These are phyloP conservation scores for Cynocephalus volans DNA, from an alignment of 2,113 vertebrate genomes.

Conservation along the genomic window DNA sequence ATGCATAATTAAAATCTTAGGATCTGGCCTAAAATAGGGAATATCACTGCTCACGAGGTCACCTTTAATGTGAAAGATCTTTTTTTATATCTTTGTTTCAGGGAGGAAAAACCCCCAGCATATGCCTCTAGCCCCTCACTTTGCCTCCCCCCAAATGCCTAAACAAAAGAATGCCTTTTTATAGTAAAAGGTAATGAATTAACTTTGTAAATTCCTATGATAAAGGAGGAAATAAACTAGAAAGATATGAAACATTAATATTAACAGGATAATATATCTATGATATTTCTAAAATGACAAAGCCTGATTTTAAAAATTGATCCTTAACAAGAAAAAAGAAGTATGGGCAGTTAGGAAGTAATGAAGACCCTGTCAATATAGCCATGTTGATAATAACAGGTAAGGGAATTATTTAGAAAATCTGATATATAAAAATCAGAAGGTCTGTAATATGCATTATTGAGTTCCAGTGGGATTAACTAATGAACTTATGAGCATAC, in stretches of 20 bases:
- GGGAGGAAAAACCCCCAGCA: neutral
- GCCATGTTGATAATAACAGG: conserved; percentile 84
- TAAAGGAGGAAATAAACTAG: conserved; percentile 31
- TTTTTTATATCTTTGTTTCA: conserved; percentile 59
- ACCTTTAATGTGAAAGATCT: conserved; percentile 10
- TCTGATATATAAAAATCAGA: conserved; percentile 87
- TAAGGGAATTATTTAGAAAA: conserved; percentile 86
- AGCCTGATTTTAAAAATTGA: conserved; percentile 75
- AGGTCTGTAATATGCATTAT: conserved; percentile 84
- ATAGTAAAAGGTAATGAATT: conserved; percentile 70
- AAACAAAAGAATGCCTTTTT: conserved; percentile 13
- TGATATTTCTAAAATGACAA: conserved; percentile 74
- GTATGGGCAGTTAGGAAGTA: conserved; percentile 80
- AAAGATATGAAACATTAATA: conserved; percentile 69
- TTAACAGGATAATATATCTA: conserved; percentile 67
- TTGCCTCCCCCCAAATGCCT: neutral
- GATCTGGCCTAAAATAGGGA: conserved; percentile 23
- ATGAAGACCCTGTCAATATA: conserved; percentile 81
- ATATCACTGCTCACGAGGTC: conserved; percentile 46
- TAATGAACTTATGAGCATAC: conserved; percentile 88
- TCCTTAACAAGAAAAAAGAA: conserved; percentile 82
- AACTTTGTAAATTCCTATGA: neutral
- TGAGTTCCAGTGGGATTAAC: conserved; percentile 81
- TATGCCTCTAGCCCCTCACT: neutral
- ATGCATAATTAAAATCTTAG: conserved; percentile 55